Evolutionary conservation across 2,888 invertebrate species (phyloP).

Genomic region (Lasioglossum malachurum): DNA sequence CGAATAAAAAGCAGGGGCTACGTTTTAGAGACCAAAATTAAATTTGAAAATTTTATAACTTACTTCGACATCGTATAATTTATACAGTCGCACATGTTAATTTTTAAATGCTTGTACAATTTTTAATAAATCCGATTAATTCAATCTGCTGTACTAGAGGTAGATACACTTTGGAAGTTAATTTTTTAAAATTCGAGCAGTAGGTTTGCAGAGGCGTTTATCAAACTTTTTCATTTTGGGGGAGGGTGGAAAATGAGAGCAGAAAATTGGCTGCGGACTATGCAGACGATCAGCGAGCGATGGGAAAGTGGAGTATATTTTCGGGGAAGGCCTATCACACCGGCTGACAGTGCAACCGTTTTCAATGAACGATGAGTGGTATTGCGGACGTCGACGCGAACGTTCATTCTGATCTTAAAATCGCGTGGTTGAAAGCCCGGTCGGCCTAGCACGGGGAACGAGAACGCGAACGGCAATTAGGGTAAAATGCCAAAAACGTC

Average conservation of each 20-base stretch:
- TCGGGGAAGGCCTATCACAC: background rate
- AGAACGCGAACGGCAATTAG: slow-evolving; percentile 33
- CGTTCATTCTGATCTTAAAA: slow-evolving; percentile 27
- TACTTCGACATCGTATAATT: background rate
- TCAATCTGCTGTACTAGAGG: too few species aligned
- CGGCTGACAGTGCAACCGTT: slow-evolving; percentile 8
- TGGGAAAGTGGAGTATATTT: slow-evolving; percentile 2
- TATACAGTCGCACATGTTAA: too few species aligned
- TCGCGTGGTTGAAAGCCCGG: slow-evolving; percentile 24
- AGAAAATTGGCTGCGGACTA: background rate
- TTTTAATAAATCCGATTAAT: too few species aligned
- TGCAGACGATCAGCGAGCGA: background rate
- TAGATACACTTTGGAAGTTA: too few species aligned
- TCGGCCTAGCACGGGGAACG: slow-evolving; percentile 6
- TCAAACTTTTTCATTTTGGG: background rate
- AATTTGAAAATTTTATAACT: background rate
- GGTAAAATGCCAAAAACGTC: slow-evolving; percentile 47
- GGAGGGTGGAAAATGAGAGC: background rate
- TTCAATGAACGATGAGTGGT: slow-evolving; percentile 30
- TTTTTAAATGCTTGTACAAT: too few species aligned
- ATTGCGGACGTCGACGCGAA: background rate
- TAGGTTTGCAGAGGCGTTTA: background rate
- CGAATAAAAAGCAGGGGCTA: too few species aligned
- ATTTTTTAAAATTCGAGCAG: background rate
- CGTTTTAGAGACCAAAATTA: background rate